Evolutionary conservation across 2,888 invertebrate species (phyloP).

Genomic region (Frankliniella fusca): DNA sequence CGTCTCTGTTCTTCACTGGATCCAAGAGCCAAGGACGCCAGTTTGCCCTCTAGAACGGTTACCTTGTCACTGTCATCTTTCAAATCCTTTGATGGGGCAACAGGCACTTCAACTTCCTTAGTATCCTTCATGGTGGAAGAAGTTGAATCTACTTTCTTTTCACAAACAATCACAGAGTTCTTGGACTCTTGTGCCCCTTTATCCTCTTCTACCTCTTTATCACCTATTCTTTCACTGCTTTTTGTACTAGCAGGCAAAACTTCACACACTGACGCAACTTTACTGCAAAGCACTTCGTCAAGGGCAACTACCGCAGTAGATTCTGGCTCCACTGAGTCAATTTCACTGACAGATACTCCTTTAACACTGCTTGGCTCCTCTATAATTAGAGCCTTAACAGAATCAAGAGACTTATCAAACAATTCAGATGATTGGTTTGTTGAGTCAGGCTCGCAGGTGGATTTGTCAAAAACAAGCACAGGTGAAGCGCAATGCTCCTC

Average conservation of each 20-base stretch:
- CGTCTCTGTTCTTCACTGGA: conserved; percentile 45
- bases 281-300: not conserved
- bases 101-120: conserved; percentile 29
- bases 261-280: not conserved
- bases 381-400: too few species aligned
- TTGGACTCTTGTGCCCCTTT: conserved; percentile 36
- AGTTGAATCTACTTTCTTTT: conserved; percentile 22
- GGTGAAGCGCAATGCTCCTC: conserved; percentile 41
- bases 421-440: not conserved
- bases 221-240: conserved; percentile 45
- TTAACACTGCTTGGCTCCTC: too few species aligned
- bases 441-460: not conserved
- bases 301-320: not conserved
- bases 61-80: conserved; percentile 28
- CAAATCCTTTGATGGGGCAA: not conserved
- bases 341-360: too few species aligned
- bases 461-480: not conserved
- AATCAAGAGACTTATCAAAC: not conserved
- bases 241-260: conserved; percentile 43
- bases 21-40: conserved; percentile 39
- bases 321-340: too few species aligned
- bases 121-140: conserved; percentile 12
- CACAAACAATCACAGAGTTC: not conserved
- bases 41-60: conserved; percentile 37
- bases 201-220: conserved; percentile 46